Evolutionary conservation across 2,797 vertebrate genomes (phyloP).

Genomic region (Coregonus suidteri): DNA sequence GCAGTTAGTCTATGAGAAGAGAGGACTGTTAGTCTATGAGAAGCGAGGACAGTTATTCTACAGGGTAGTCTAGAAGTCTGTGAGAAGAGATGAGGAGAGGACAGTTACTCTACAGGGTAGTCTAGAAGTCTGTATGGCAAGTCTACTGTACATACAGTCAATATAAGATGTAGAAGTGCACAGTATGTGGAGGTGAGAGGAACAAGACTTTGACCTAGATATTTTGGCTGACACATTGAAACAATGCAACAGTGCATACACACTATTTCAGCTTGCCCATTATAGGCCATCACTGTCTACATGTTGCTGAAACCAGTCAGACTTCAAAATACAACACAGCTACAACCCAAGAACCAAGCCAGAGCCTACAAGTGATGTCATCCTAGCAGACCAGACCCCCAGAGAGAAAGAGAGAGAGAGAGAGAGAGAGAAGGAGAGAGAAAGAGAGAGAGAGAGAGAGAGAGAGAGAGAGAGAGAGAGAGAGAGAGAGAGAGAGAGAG

Average conservation of each 20-base stretch:
- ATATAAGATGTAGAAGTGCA: too few relatives aligned
- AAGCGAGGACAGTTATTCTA: too few relatives aligned
- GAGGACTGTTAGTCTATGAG: too few relatives aligned
- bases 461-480: constrained; percentile 35
- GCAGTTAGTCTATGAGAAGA: background rate
- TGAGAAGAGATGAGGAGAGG: too few relatives aligned
- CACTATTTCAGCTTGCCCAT: too few relatives aligned
- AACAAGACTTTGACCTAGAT: too few relatives aligned
- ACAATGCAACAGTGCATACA: too few relatives aligned
- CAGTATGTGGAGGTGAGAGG: too few relatives aligned
- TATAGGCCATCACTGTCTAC: constrained; percentile 33
- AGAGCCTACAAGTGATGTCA: constrained; percentile 70
- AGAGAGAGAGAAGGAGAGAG: constrained; percentile 50
- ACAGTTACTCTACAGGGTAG: too few relatives aligned
- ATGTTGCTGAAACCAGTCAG: constrained; percentile 72
- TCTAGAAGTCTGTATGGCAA: too few relatives aligned
- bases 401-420: background rate
- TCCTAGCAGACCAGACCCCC: constrained; percentile 43
- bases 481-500: constrained; percentile 15
- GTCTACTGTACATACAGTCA: background rate
- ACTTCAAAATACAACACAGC: constrained; percentile 76
- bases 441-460: too few relatives aligned
- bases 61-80: background rate
- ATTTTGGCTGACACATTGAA: too few relatives aligned
- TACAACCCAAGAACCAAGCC: constrained; percentile 57